Base-by-base conservation (phyloP, 2,888 invertebrate genomes). In the Parochlus steinenii region DNA sequence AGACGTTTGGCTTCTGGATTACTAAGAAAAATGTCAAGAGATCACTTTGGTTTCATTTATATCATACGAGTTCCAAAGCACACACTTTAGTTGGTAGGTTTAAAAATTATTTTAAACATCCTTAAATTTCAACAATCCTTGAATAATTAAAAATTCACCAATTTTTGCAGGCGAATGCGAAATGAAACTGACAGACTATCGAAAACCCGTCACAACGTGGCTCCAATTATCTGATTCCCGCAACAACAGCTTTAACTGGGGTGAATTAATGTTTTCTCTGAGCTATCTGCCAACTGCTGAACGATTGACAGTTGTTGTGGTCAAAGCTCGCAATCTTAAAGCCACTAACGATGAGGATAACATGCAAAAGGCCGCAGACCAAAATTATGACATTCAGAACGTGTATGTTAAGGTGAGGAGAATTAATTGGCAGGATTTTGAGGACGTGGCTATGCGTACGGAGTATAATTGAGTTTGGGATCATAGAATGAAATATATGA, bases 221-320 rank as follows among this genome's bases (percentile, higher is more conserved):
- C 65, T 82, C 39, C 72, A 77, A 2, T 61, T 83, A 3, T 67
- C 75, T 2, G 79, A 80, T 48, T 73, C 77, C 6, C 71, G 75
- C 38, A 53, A 52, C 67, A 69, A 61, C 51, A 66, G 68, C 15
- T 69, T 74, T 5, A 74, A 74, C 49, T 70, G 74, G 48, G 83
- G 83, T 6, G 82, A 83, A 52, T 60, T 83, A 14, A 71, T 82
- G 74, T 80, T 83, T 53, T 82, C 82, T 1, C 54, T 83, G 31
- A 79, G 78, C 48, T 83, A 83, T 50, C 62, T 82, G 41, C 82
- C 82, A 12, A 83, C 82, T 4, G 82, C 82, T 6, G 81, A 82
- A 53, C 63, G 82, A 33, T 64, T 83, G 14, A 83, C 81, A 3
- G 69, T 77, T 14, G 76, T 78, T 12, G 65, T 78, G 11, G 79